Base-by-base conservation (phyloP, 1,140 invertebrate species). In the Eurosta solidaginis region DNA sequence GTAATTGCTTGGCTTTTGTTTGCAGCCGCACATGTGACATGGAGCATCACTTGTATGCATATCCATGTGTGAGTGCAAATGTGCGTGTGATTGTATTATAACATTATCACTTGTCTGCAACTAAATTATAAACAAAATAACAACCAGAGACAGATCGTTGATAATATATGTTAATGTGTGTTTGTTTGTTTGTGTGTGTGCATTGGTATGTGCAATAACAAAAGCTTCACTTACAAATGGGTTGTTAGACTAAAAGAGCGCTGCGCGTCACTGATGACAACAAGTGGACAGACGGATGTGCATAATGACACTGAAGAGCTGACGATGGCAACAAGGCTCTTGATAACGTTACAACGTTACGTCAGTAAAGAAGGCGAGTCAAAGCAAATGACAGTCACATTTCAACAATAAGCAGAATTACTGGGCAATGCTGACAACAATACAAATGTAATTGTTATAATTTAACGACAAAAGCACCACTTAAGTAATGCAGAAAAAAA, bases 1-100 rank as follows among this genome's bases (percentile, higher is more conserved):
- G 59, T 68, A 68, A 68, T 68, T 68, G 59, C 59, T 68, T 68
- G 59, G 59, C 59, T 68, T 63, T 68, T 68, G 59, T 68, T 68
- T 68, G 59, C n/a, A n/a, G n/a, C n/a, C n/a, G n/a, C 59, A 36
- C 33, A 68, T 68, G 59, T 68, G 59, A 33, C 59, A 42, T 6
- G 59, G 17, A 68, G 20, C 6, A n/a, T 17, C 40, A 40, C 27
- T 40, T 20, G 6, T 27, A 10, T 7, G 9, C 33, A 10, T 5
- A 40, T 20, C 17, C 25, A 12, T 4, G 59, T 17, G 20, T 17
- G 7, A n/a, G 17, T 68, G 14, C 10, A 29, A 7, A 6, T 36
- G 29, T 63, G 54, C 33, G 54, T 59, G 3, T 27, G 25, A n/a
- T n/a, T 59, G 17, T 68, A 17, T 29, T 29, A 2, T 14, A 20